These are phyloP conservation scores for Arctia plantaginis DNA, from an alignment of 2,888 invertebrate species.

Conservation along the genomic window DNA sequence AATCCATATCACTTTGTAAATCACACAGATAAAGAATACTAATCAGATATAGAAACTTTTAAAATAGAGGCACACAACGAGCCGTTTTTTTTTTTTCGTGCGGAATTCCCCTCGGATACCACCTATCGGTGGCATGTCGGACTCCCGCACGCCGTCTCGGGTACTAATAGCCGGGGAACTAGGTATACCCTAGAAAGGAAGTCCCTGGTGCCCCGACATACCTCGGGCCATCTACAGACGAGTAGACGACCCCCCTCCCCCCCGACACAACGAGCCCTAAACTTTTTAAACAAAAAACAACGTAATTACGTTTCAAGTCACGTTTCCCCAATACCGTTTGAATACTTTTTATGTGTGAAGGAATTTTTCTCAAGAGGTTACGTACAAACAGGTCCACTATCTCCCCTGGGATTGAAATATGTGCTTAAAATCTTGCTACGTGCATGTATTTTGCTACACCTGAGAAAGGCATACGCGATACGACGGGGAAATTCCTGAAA, in stretches of 20 bases:
- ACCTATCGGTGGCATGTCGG: too few relatives aligned
- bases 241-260: too few relatives aligned
- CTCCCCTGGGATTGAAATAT: conserved; percentile 28
- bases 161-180: too few relatives aligned
- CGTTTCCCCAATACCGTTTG: conserved; percentile 31
- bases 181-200: too few relatives aligned
- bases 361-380: conserved; percentile 28
- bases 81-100: too few relatives aligned
- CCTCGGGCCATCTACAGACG: too few relatives aligned
- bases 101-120: too few relatives aligned
- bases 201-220: too few relatives aligned
- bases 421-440: conserved; percentile 19
- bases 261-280: too few relatives aligned
- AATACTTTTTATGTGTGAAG: conserved; percentile 39
- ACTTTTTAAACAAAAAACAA: conserved; percentile 31
- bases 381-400: conserved; percentile 18
- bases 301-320: conserved; percentile 32
- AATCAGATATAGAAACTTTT: background rate
- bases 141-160: too few relatives aligned
- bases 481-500: conserved; percentile 14
- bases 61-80: conserved; percentile 5
- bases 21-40: too few relatives aligned
- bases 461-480: conserved; percentile 23
- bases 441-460: conserved; percentile 12
- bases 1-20: conserved; percentile 5